phyloP scores from a whole-genome alignment of 1,140 invertebrate genomes.

The Pachypeltis micranthus region DNA sequence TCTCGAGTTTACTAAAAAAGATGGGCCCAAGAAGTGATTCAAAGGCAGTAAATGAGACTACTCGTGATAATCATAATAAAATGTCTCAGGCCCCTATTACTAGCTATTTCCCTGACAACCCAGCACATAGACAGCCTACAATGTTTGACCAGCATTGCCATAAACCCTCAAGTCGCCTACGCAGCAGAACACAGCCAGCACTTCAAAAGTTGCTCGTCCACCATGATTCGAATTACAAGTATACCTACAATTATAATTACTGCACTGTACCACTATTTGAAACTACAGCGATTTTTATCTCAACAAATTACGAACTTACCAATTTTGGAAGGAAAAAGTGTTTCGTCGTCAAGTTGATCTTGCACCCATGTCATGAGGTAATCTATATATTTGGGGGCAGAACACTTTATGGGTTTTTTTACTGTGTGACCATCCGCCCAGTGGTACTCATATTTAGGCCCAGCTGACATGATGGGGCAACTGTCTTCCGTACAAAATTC shows the following conservation, averaged over 20 bases:
- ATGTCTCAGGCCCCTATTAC: no score
- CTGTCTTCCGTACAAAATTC: constrained; percentile 98
- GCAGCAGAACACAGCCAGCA: no score
- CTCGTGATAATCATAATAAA: no score
- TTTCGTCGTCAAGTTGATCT: constrained; percentile 97
- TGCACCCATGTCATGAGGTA: constrained; percentile 99
- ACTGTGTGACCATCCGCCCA: constrained; percentile 98
- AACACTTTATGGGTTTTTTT: constrained; percentile 98
- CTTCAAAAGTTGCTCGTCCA: constrained; percentile 13
- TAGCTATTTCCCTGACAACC: no score
- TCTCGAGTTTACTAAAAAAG: no score
- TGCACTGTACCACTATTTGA: background rate
- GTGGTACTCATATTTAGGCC: constrained; percentile 98
- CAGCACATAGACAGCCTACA: no score
- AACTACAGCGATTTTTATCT: background rate
- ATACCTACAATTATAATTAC: background rate
- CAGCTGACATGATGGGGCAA: constrained; percentile 94
- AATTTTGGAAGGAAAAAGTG: constrained; percentile 97
- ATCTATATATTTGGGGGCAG: constrained; percentile 98
- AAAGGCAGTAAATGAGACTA: no score
- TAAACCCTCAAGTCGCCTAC: no score
- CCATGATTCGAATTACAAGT: no score
- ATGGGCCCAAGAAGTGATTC: no score
- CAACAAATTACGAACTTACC: constrained; percentile 42
- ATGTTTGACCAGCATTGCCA: no score